Percentiles rank a stretch among this genome's conserved stretches.
Evolutionary conservation across 1,140 invertebrate species (phyloP).

Genomic region (Plutomurus gul): DNA sequence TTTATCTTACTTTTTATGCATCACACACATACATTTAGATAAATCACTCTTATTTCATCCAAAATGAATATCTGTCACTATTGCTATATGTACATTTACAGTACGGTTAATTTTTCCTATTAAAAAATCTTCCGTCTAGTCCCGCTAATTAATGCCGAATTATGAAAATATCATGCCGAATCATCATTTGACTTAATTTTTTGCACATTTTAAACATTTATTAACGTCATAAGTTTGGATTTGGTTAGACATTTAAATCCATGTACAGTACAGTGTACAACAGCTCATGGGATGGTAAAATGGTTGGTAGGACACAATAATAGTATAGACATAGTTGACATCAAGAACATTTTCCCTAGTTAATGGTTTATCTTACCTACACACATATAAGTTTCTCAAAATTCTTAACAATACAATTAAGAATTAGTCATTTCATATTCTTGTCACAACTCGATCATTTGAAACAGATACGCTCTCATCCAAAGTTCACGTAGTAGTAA

Average conservation of each 20-base stretch:
- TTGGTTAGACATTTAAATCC: not conserved
- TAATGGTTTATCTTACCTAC: not conserved
- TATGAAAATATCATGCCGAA: too few relatives aligned
- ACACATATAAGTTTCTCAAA: not conserved
- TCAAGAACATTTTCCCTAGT: conserved; percentile 12
- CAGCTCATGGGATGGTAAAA: conserved; percentile 13
- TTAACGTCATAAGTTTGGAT: conserved; percentile 15
- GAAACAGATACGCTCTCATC: too few relatives aligned
- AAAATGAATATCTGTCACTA: too few relatives aligned
- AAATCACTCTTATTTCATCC: too few relatives aligned
- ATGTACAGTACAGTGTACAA: conserved; percentile 9
- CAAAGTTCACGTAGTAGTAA: not conserved
- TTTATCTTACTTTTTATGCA: too few relatives aligned
- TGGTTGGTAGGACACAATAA: conserved; percentile 17
- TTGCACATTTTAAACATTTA: conserved; percentile 25
- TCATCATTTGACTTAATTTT: too few relatives aligned
- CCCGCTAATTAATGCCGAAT: too few relatives aligned
- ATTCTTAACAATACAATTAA: not conserved
- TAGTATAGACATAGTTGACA: conserved; percentile 7
- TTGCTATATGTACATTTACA: too few relatives aligned
- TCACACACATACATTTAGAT: too few relatives aligned
- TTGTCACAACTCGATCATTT: too few relatives aligned
- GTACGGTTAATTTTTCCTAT: too few relatives aligned
- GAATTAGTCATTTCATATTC: conserved; percentile 14
- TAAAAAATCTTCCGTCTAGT: too few relatives aligned